Conservation (phyloP, 2,113 vertebrate genomes). For the Piaya cayana region DNA sequence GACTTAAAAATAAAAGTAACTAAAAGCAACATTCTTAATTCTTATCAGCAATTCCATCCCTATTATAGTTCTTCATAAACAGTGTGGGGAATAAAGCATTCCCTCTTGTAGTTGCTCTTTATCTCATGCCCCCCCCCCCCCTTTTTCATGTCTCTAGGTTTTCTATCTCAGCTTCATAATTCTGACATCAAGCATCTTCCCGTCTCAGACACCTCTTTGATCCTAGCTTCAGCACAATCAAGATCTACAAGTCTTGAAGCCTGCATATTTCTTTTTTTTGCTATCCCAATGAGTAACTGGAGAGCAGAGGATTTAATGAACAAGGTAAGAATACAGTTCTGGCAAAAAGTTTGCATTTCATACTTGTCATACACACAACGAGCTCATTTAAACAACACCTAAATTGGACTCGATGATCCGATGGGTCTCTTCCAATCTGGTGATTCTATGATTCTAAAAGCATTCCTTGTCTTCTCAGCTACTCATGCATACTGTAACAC, state of each 20-base stretch:
- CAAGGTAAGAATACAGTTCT: not conserved
- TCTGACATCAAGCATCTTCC: not conserved
- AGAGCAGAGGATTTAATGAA: not conserved
- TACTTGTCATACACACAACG: not conserved
- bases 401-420: too few species aligned
- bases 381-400: not conserved
- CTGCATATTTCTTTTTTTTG: not conserved
- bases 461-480: not conserved
- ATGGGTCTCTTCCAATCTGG: too few species aligned
- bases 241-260: not conserved
- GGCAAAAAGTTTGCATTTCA: not conserved
- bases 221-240: not conserved
- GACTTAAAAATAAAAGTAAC: not conserved
- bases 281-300: not conserved
- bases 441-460: too few species aligned
- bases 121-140: not conserved
- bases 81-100: not conserved
- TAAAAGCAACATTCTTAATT: not conserved
- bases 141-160: not conserved
- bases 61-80: not conserved
- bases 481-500: rapidly evolving
- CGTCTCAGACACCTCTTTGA: not conserved
- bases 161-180: not conserved
- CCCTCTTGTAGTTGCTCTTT: not conserved
- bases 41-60: not conserved